Evolutionary conservation across 2,888 invertebrate species (phyloP).

Genomic region (Petrolisthes cinctipes): DNA sequence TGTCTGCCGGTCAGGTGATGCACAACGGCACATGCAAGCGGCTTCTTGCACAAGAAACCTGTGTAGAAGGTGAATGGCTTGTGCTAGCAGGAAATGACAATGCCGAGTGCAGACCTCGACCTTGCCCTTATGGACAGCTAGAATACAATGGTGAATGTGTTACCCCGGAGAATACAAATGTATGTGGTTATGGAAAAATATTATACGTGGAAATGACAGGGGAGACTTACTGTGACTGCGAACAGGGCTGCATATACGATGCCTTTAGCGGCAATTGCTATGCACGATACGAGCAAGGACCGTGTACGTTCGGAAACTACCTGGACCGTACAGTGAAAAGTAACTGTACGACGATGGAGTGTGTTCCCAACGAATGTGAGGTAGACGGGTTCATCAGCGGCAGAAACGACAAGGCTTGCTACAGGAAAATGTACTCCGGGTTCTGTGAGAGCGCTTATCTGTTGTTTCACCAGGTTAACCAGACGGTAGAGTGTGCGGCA

Average conservation of each 20-base stretch:
- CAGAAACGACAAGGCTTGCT: conserved; percentile 25
- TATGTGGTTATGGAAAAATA: conserved; percentile 51
- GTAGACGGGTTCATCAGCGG: conserved; percentile 42
- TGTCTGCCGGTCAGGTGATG: background rate
- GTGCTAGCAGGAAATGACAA: conserved; percentile 28
- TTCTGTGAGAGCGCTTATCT: conserved; percentile 26
- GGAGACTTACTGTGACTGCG: conserved; percentile 54
- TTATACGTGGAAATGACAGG: conserved; percentile 54
- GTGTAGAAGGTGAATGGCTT: conserved; percentile 55
- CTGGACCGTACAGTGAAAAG: conserved; percentile 29
- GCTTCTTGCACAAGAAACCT: conserved; percentile 35
- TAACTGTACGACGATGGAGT: conserved; percentile 25
- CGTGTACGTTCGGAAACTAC: conserved; percentile 50
- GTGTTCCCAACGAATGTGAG: conserved; percentile 48
- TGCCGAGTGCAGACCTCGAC: conserved; percentile 40
- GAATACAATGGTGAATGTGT: conserved; percentile 45
- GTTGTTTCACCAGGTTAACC: conserved; percentile 14
- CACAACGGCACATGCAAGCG: background rate
- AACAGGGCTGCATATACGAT: conserved; percentile 48
- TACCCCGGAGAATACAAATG: conserved; percentile 10
- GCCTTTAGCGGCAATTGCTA: conserved; percentile 44
- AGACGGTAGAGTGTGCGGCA: conserved; percentile 42
- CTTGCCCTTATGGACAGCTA: conserved; percentile 52
- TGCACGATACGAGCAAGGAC: conserved; percentile 48
- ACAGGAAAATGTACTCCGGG: conserved; percentile 46